Evolutionary conservation across 2,797 vertebrate genomes (phyloP).

Genomic region (Etheostoma perlongum): DNA sequence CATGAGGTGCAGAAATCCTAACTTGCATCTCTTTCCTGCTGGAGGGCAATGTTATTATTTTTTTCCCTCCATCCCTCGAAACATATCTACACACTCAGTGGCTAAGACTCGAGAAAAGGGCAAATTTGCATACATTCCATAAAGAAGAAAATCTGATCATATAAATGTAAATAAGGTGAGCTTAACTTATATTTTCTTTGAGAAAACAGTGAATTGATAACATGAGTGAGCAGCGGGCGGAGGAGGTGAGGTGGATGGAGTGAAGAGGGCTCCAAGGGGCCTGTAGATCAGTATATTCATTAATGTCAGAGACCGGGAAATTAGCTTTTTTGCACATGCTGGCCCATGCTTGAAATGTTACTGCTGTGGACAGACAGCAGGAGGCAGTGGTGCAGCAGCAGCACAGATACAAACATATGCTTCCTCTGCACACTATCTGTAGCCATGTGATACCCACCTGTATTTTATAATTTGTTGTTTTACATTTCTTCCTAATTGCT

Average conservation of each 20-base stretch:
- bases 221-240: conserved; percentile 51
- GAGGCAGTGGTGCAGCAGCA: conserved; percentile 67
- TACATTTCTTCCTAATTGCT: not conserved
- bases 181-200: conserved; percentile 83
- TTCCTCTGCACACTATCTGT: not conserved
- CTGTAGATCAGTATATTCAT: conserved; percentile 66
- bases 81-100: conserved; percentile 74
- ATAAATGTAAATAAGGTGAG: conserved; percentile 89
- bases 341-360: conserved; percentile 24
- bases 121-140: conserved; percentile 86
- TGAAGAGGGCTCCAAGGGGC: conserved; percentile 60
- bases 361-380: conserved; percentile 65
- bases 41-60: conserved; percentile 80
- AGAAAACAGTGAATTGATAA: conserved; percentile 80
- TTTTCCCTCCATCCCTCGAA: conserved; percentile 39
- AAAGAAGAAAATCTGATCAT: conserved; percentile 85
- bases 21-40: conserved; percentile 75
- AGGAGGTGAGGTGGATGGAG: conserved; percentile 54
- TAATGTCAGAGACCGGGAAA: conserved; percentile 59
- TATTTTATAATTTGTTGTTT: not conserved
- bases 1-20: conserved; percentile 80
- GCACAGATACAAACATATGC: conserved; percentile 24
- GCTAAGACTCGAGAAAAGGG: conserved; percentile 80
- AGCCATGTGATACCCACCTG: not conserved
- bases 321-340: conserved; percentile 27